Evolutionary conservation across 2,888 invertebrate species (phyloP).

Genomic region (Chrysolina oricalcia): DNA sequence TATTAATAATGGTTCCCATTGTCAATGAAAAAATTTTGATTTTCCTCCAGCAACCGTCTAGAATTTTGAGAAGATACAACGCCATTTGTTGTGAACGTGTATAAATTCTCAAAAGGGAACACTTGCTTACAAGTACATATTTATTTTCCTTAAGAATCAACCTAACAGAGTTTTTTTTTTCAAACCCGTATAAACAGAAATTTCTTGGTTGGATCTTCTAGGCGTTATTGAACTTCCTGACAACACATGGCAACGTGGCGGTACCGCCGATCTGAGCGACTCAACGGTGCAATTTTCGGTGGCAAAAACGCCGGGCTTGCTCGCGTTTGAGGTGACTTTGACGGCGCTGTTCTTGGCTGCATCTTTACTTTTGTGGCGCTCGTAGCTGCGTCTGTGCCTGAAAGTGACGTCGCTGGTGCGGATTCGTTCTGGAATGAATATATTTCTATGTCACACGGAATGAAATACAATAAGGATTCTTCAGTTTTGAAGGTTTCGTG

Average conservation of each 20-base stretch:
- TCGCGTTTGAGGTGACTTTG: slow-evolving; percentile 31
- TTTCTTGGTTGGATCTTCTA: no score
- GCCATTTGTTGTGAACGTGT: no score
- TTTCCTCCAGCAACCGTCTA: no score
- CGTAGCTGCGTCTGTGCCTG: slow-evolving; percentile 49
- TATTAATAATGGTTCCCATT: no score
- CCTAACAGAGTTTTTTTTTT: no score
- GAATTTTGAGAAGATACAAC: no score
- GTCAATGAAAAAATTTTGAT: no score
- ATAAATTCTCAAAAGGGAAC: no score
- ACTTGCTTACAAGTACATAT: no score
- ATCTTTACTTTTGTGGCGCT: slow-evolving; percentile 49
- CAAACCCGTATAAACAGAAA: no score
- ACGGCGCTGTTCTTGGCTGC: slow-evolving; percentile 39
- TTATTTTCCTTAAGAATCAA: no score
- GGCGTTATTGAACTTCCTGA: slow-evolving; percentile 73
- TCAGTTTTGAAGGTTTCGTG: no score
- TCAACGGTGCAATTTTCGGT: slow-evolving; percentile 72
- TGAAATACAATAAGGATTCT: neutral
- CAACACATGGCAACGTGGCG: slow-evolving; percentile 73
- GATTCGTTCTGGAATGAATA: slow-evolving; percentile 36
- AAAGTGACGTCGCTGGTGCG: slow-evolving; percentile 27
- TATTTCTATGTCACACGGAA: neutral
- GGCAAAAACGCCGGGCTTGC: slow-evolving; percentile 64
- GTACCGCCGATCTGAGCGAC: slow-evolving; percentile 74